Conservation (phyloP, 53 echinoderm and acorn worm genomes). For the Luidia sarsii region DNA sequence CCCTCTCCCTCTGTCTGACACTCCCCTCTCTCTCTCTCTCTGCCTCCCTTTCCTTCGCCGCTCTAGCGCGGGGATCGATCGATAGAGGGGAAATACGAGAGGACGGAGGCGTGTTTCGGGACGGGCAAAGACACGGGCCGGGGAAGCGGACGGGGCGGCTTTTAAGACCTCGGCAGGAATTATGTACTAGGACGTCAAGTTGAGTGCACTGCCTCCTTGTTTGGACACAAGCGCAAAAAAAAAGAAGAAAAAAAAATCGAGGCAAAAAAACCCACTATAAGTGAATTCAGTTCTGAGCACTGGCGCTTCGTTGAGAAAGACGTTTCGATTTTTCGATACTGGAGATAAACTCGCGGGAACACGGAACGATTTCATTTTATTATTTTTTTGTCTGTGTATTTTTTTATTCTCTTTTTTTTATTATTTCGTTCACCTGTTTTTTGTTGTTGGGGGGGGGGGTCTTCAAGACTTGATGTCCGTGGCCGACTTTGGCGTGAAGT, state of each 20-base stretch:
- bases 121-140: too few relatives aligned
- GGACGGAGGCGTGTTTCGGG: conserved; percentile 26
- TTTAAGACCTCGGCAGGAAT: conserved; percentile 25
- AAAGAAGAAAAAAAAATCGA: too few relatives aligned
- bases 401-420: too few relatives aligned
- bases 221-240: background rate
- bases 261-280: background rate
- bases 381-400: too few relatives aligned
- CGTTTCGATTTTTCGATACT: conserved; percentile 39
- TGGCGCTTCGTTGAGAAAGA: conserved; percentile 2
- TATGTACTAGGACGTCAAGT: conserved; percentile 18
- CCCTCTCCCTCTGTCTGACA: too few relatives aligned
- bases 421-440: too few relatives aligned
- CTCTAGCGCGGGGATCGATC: conserved; percentile 18
- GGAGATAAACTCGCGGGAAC: background rate
- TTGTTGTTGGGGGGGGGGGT: too few relatives aligned
- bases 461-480: too few relatives aligned
- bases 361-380: background rate
- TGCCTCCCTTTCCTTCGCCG: background rate
- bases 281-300: background rate
- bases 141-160: background rate
- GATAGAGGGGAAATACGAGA: background rate
- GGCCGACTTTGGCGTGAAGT: too few relatives aligned
- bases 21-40: too few relatives aligned
- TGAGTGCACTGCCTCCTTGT: conserved; percentile 19